Conservation (phyloP, 1,140 invertebrate genomes). For the Triops cancriformis region DNA sequence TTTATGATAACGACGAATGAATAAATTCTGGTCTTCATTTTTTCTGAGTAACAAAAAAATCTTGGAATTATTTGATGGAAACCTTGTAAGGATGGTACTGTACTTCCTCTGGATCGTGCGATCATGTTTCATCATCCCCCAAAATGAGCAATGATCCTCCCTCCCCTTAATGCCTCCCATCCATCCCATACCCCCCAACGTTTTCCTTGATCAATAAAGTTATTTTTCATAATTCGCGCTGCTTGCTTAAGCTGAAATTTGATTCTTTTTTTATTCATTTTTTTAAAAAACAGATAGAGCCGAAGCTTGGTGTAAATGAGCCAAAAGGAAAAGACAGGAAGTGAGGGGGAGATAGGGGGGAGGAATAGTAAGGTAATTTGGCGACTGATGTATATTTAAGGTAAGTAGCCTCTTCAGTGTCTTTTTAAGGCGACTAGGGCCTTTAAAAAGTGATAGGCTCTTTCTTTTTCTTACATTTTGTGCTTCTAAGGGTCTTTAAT, state of each 20-base stretch:
- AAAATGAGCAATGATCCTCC: slow-evolving; percentile 6
- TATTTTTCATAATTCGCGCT: not conserved
- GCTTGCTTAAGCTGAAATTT: not conserved
- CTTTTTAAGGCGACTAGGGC: not conserved
- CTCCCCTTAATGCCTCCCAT: not conserved
- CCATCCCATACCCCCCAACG: too few relatives aligned
- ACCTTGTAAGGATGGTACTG: not conserved
- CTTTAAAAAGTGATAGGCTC: not conserved
- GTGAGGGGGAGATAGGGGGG: not conserved
- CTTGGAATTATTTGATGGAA: too few relatives aligned
- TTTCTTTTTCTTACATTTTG: not conserved
- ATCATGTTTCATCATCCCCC: not conserved
- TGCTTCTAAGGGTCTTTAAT: not conserved
- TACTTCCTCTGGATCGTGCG: slow-evolving; percentile 8
- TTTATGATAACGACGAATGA: slow-evolving; percentile 7
- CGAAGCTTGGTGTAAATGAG: not conserved
- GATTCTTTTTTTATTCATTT: too few relatives aligned
- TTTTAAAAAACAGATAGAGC: not conserved
- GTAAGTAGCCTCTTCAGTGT: not conserved
- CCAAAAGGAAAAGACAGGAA: not conserved
- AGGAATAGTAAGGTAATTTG: not conserved
- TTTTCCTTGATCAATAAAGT: not conserved
- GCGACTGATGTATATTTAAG: not conserved
- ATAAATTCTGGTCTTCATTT: not conserved
- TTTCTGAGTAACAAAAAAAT: not conserved